Evolutionary conservation across 2,797 vertebrate genomes (phyloP).

Genomic region (Crenuchus spilurus): DNA sequence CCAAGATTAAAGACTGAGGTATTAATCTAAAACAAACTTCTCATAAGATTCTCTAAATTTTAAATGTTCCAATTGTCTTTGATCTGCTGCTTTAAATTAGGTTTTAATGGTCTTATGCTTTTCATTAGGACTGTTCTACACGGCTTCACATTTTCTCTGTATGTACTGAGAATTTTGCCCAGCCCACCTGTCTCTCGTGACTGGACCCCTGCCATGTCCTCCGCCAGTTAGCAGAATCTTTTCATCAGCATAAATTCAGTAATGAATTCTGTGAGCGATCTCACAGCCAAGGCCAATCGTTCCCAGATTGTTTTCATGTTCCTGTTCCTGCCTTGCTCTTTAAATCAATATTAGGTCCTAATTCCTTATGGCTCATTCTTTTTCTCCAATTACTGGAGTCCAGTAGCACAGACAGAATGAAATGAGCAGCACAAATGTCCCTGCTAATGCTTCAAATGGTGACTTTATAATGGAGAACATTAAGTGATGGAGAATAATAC

Average conservation of each 20-base stretch:
- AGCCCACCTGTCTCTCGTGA: constrained; percentile 17
- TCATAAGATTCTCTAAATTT: not conserved
- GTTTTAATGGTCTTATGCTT: not conserved
- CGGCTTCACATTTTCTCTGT: constrained; percentile 23
- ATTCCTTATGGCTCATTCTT: constrained; percentile 51
- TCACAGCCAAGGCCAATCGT: constrained; percentile 49
- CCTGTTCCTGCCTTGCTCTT: constrained; percentile 52
- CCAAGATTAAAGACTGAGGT: constrained; percentile 25
- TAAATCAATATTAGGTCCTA: constrained; percentile 60
- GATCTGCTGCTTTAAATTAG: not conserved
- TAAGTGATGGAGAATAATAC: constrained; percentile 1
- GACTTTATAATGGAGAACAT: constrained; percentile 28
- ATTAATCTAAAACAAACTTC: constrained; percentile 18
- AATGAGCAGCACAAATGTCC: constrained; percentile 42
- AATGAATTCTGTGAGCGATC: constrained; percentile 63
- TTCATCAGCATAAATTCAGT: constrained; percentile 61
- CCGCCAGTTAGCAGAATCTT: constrained; percentile 52
- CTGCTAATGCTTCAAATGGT: constrained; percentile 25
- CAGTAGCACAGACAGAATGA: constrained; percentile 40
- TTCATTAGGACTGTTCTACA: not conserved
- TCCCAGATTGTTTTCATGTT: constrained; percentile 56
- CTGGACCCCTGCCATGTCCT: constrained; percentile 47
- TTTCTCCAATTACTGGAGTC: constrained; percentile 49
- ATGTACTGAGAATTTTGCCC: constrained; percentile 18
- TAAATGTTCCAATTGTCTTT: not conserved